Evolutionary conservation across 2,113 vertebrate genomes (phyloP).

Genomic region (Mus spicilegus): DNA sequence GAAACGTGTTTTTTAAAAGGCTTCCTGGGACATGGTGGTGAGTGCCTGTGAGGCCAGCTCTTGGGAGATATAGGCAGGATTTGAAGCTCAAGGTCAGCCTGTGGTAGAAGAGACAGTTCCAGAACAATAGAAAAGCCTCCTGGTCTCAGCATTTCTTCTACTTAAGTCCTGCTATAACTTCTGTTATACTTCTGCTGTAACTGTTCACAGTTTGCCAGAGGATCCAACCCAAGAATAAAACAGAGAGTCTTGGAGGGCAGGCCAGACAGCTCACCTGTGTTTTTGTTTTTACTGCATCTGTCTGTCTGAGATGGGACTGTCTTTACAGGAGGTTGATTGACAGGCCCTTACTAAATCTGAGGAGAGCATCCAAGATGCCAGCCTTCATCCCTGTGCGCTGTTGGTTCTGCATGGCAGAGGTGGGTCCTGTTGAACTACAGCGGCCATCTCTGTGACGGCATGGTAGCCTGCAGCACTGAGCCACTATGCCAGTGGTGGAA

Average conservation of each 20-base stretch:
- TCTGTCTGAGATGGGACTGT: background rate
- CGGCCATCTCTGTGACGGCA: background rate
- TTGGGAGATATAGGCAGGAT: background rate
- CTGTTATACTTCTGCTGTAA: background rate
- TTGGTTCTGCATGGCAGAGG: background rate
- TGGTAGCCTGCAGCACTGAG: background rate
- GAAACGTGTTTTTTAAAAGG: background rate
- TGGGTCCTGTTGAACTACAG: background rate
- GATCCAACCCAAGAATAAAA: conserved; percentile 5
- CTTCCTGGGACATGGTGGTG: background rate
- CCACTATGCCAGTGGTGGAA: conserved; percentile 6
- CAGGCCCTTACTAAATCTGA: background rate
- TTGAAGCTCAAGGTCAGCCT: background rate
- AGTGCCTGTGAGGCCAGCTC: background rate
- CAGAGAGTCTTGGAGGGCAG: background rate
- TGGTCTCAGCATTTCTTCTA: background rate
- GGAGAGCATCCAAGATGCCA: background rate
- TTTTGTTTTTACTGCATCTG: background rate
- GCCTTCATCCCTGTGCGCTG: background rate
- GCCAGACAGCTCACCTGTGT: background rate
- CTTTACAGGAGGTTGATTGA: background rate
- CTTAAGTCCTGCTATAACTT: background rate
- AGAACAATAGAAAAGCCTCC: background rate
- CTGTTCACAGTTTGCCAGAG: background rate
- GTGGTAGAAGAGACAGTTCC: background rate